Base-by-base conservation (phyloP, 2,113 vertebrate genomes). In the rabbit (Oryctolagus cuniculus) region DNA sequence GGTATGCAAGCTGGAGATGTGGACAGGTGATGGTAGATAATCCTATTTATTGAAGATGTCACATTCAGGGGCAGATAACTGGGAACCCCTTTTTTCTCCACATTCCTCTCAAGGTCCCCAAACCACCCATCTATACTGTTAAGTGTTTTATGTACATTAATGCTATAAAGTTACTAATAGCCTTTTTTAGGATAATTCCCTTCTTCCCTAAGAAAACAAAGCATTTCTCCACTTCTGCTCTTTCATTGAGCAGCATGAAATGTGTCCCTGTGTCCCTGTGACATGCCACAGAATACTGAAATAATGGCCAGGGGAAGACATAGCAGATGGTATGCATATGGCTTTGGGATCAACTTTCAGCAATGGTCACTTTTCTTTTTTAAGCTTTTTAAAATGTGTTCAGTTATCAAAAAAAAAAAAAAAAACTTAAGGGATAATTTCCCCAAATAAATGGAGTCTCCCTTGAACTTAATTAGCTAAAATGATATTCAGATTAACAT, bases 401-500 rank as follows among this genome's bases (percentile, higher is more conserved):
- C 86, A 93, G 86, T 91, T 90, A 96, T 80, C 36, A 85, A 97
- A 90, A 66, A 24, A 77, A 91, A 78, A 36, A 82, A 96, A 92
- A 22, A 21, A 77, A 90, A 67, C 64, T 85, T 85, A 95, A 29
- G 21, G 38, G 21, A 58, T 36, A 86, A 90, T 80, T 87, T 51
- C 53, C 38, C 92, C 44, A 89, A 69, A 75, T 90, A 95, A 93
- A 87, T 83, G 74, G 55, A 64, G 34, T 92, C 38, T 89, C 90
- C 58, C 31, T 67, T 75, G 64, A 92, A 92, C 55, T 93, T 88
- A 83, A 92, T 83, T 91, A 86, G n/a, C 64, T 93, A 25, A 82
- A 80, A 69, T 92, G 58, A 74, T 90, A 86, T 51, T 83, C 72
- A 74, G 27, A 95, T 64, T 73, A 90, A 80, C 63, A 58, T n/a